Percentiles rank a stretch among this genome's conserved stretches.
Conservation (phyloP, 1,140 invertebrate genomes). For the Heliconius congener region DNA sequence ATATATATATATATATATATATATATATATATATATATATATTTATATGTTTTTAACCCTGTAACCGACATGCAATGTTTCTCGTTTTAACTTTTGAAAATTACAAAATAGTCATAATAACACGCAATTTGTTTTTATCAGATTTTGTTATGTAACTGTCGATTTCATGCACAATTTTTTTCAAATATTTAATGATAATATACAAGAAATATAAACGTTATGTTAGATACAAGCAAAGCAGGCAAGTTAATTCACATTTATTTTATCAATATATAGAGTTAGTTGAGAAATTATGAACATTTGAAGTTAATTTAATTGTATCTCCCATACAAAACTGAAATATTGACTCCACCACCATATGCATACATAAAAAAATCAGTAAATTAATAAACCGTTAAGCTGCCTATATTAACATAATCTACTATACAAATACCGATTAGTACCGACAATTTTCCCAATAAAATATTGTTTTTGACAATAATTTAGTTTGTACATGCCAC, state of each 20-base stretch:
- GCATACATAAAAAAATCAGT: neutral
- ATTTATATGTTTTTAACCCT: neutral
- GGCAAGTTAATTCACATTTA: constrained; percentile 28
- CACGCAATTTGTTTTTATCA: no score
- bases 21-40: no score
- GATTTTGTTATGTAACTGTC: no score
- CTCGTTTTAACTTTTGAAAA: neutral
- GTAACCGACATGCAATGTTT: constrained; percentile 12
- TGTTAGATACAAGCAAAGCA: constrained; percentile 41
- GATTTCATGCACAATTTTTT: neutral
- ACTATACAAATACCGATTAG: constrained; percentile 61
- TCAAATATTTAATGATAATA: neutral
- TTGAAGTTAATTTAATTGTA: neutral
- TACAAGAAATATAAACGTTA: neutral
- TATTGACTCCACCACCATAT: neutral
- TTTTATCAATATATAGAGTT: neutral
- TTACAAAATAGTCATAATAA: no score
- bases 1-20: no score
- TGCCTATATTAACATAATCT: neutral
- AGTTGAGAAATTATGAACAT: neutral
- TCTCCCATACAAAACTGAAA: neutral
- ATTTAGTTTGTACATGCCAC: constrained; percentile 49
- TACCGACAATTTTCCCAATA: constrained; percentile 50
- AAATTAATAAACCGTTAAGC: neutral
- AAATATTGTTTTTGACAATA: constrained; percentile 17